Percentiles rank a stretch among this genome's conserved stretches.
Conservation (phyloP, 92 coral and sea anemone genomes). For the Epizoanthus rinbou region DNA sequence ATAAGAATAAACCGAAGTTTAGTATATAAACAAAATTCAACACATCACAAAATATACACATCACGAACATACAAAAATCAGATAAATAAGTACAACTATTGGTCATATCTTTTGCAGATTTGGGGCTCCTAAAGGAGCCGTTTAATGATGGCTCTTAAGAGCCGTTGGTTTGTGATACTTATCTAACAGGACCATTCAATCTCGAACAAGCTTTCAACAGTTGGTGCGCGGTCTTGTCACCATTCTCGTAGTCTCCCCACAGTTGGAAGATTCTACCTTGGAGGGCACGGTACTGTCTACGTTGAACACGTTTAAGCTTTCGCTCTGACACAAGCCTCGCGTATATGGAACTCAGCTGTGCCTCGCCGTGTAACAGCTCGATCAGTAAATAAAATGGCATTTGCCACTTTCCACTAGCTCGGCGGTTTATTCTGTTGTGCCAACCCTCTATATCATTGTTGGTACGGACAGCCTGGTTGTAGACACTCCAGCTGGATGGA, state of each 20-base stretch:
- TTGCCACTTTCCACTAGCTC: slow-evolving; percentile 18
- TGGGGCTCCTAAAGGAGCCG: no score
- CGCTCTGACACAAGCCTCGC: slow-evolving; percentile 35
- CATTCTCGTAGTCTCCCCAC: slow-evolving; percentile 26
- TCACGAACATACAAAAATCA: no score
- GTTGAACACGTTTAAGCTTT: slow-evolving; percentile 28
- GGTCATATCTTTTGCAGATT: no score
- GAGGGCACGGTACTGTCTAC: background rate
- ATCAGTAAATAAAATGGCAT: slow-evolving; percentile 22
- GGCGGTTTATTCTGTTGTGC: slow-evolving; percentile 28
- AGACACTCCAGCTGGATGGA: slow-evolving; percentile 24
- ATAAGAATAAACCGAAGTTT: no score
- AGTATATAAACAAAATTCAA: no score
- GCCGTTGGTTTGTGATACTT: background rate
- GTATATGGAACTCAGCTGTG: slow-evolving; percentile 6
- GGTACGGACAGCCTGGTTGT: background rate
- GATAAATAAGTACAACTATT: no score
- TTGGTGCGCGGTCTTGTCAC: slow-evolving; percentile 1
- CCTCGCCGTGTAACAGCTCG: slow-evolving; percentile 28
- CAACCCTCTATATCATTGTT: slow-evolving; percentile 36
- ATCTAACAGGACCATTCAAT: slow-evolving; percentile 32
- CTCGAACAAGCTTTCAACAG: slow-evolving; percentile 1
- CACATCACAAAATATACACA: no score
- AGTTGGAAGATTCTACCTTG: background rate
- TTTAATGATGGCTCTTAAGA: background rate